These are phyloP conservation scores for Zaprionus lineosus DNA, from an alignment of 2,888 invertebrate genomes.

Conservation along the genomic window DNA sequence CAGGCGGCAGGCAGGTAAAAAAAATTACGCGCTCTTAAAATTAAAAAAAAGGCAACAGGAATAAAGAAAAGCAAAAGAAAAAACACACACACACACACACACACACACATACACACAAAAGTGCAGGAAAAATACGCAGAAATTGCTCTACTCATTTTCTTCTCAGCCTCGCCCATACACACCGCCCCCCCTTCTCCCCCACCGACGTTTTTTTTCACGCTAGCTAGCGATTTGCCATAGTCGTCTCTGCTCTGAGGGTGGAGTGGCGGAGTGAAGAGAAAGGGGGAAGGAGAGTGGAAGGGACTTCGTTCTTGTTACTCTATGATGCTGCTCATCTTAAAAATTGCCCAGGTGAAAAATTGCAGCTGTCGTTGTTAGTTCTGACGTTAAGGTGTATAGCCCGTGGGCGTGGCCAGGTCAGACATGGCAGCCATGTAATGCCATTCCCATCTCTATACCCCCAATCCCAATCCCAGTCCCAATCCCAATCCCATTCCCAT, in stretches of 20 bases:
- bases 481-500: no score
- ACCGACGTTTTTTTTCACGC: conserved; percentile 24
- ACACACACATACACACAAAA: conserved; percentile 17
- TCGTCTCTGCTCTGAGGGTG: conserved; percentile 36
- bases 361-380: conserved; percentile 78
- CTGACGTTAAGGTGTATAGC: conserved; percentile 27
- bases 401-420: conserved; percentile 35
- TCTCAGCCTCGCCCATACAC: conserved; percentile 7
- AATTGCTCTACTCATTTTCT: conserved; percentile 50
- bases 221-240: conserved; percentile 48
- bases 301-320: conserved; percentile 21
- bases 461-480: no score
- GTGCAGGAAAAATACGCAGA: conserved; percentile 11
- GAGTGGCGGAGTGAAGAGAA: no score
- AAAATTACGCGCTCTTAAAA: conserved; percentile 59
- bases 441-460: neutral
- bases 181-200: neutral
- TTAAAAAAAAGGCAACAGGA: conserved; percentile 38
- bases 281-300: no score
- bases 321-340: conserved; percentile 74
- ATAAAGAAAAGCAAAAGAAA: conserved; percentile 33
- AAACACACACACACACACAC: conserved; percentile 18
- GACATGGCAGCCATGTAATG: conserved; percentile 30
- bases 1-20: conserved; percentile 31
- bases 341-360: conserved; percentile 82